A percentile compares a stretch with the other conserved stretches of the same genome.
Evolutionary conservation across 2,888 invertebrate species (phyloP).

Genomic region (Saturnia japonica): DNA sequence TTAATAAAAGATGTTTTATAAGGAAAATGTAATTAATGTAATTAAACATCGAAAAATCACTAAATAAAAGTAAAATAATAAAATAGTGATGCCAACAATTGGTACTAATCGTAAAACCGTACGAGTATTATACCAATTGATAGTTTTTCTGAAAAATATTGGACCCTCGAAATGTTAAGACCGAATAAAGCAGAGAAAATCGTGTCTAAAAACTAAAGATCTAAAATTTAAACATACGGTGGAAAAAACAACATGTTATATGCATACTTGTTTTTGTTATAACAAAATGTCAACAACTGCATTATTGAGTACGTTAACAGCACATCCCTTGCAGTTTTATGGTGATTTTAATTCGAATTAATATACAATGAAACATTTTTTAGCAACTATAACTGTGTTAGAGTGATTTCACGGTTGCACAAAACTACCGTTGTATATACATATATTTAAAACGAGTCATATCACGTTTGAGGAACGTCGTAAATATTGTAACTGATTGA

Average conservation of each 20-base stretch:
- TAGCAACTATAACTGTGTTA: background rate
- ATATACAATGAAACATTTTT: background rate
- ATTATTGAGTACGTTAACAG: background rate
- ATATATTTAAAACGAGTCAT: slow-evolving; percentile 20
- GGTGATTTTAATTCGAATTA: background rate
- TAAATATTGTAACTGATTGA: slow-evolving; percentile 30
- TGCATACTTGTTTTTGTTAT: background rate
- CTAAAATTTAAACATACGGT: background rate
- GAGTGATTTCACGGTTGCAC: slow-evolving; percentile 19
- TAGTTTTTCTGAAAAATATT: too few species aligned
- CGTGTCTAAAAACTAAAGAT: background rate
- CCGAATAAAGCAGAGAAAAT: background rate
- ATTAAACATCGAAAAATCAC: too few species aligned
- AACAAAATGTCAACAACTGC: background rate
- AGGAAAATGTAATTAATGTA: too few species aligned
- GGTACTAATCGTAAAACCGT: too few species aligned
- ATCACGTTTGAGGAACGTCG: slow-evolving; percentile 22
- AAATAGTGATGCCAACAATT: too few species aligned
- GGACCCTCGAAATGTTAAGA: too few species aligned
- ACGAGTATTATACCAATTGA: too few species aligned
- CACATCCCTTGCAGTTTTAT: background rate
- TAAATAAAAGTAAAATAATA: too few species aligned
- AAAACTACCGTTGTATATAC: slow-evolving; percentile 22
- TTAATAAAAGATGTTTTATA: too few species aligned
- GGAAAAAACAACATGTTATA: background rate